A percentile compares a stretch with the other conserved stretches of the same genome.
Conservation (phyloP, 2,797 vertebrate genomes). For the Tolypeutes matacus region DNA sequence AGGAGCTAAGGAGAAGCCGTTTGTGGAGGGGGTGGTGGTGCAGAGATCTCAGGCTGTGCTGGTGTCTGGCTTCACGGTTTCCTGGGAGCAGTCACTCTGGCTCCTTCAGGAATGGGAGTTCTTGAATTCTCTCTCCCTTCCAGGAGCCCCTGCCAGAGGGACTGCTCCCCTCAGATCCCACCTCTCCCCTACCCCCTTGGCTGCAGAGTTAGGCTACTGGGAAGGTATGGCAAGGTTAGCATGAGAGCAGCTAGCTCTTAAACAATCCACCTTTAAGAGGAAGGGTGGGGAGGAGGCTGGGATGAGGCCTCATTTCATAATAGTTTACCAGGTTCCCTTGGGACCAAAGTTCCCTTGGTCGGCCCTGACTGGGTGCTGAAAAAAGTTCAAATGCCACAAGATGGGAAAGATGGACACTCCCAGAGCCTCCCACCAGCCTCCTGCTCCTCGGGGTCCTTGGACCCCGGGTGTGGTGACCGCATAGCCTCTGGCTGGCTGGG, state of each 20-base stretch:
- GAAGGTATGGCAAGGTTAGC: constrained; percentile 10
- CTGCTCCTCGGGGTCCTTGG: not conserved
- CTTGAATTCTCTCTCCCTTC: not conserved
- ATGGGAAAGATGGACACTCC: not conserved
- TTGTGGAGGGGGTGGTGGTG: not conserved
- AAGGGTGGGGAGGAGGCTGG: not conserved
- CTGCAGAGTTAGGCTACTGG: not conserved
- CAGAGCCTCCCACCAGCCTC: not conserved
- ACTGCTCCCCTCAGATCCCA: not conserved
- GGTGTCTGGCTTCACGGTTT: not conserved
- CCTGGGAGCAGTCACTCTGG: not conserved
- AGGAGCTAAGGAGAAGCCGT: not conserved
- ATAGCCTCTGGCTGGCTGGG: not conserved
- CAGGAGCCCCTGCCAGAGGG: not conserved
- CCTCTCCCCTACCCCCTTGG: fast-evolving
- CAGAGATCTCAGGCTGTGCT: not conserved
- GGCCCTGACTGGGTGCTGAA: not conserved
- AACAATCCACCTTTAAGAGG: not conserved
- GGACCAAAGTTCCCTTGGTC: constrained; percentile 24
- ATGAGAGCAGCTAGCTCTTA: not conserved
- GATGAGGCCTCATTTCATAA: not conserved
- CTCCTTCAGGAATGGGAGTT: not conserved
- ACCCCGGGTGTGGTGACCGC: not conserved
- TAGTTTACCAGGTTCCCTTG: not conserved
- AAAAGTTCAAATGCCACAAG: constrained; percentile 11